phyloP scores from a whole-genome alignment of 2,113 vertebrate genomes.

The Donacobius atricapilla region DNA sequence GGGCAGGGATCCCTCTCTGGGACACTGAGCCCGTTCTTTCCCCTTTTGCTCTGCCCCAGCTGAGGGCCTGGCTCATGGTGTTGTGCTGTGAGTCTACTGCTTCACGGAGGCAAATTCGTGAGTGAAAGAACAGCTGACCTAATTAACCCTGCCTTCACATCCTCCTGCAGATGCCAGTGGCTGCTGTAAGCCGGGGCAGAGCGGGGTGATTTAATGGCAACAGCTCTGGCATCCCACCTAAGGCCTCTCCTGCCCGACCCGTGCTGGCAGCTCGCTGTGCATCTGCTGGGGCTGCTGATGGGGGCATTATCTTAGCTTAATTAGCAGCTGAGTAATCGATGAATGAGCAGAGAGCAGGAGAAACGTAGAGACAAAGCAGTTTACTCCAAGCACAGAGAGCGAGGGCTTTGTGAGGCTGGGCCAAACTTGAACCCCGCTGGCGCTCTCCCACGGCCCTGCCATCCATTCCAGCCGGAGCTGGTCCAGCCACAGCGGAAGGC shows the following conservation, averaged over 20 bases:
- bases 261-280: background rate
- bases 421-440: background rate
- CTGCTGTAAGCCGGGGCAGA: background rate
- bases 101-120: background rate
- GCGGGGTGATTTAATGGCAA: background rate
- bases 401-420: background rate
- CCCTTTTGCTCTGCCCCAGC: background rate
- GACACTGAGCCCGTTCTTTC: accelerated
- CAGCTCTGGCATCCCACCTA: background rate
- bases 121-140: background rate
- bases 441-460: background rate
- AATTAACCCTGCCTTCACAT: background rate
- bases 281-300: background rate
- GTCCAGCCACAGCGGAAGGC: background rate
- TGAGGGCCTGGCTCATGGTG: background rate
- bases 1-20: background rate
- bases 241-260: background rate
- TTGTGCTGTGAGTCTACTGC: background rate
- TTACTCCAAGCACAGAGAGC: background rate
- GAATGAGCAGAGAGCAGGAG: background rate
- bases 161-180: background rate
- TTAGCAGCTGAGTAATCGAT: background rate
- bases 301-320: background rate
- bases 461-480: background rate
- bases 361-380: background rate